Conservation (phyloP, 2,113 vertebrate genomes). For the Microtus ochrogaster region DNA sequence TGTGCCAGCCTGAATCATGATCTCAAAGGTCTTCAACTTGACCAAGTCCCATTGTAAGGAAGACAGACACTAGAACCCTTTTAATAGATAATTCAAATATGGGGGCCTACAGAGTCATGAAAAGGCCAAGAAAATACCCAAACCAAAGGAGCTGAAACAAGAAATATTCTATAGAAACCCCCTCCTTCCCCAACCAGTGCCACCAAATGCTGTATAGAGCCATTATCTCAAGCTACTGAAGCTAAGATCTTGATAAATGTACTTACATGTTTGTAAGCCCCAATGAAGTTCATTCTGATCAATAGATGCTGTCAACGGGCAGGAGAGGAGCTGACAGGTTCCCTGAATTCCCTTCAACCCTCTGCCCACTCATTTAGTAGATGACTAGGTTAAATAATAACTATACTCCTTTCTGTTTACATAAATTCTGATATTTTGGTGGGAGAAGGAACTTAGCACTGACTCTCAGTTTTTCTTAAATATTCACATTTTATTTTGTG, state of each 20-base stretch:
- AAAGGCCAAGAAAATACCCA: slow-evolving; percentile 54
- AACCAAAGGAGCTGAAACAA: slow-evolving; percentile 12
- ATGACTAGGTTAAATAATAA: neutral
- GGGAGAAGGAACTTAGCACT: slow-evolving; percentile 26
- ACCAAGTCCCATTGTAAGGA: slow-evolving; percentile 8
- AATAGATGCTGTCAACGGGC: neutral
- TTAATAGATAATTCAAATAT: slow-evolving; percentile 14
- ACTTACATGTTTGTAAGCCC: slow-evolving; percentile 5
- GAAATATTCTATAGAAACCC: too few species aligned
- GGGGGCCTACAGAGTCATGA: neutral
- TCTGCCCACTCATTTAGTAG: neutral
- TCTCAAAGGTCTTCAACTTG: slow-evolving; percentile 18
- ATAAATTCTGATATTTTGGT: slow-evolving; percentile 16
- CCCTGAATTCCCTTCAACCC: slow-evolving; percentile 14
- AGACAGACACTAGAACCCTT: slow-evolving; percentile 22
- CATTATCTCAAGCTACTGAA: too few species aligned
- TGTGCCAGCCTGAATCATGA: neutral
- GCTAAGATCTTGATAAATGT: slow-evolving; percentile 47
- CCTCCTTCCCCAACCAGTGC: too few species aligned
- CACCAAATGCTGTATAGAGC: too few species aligned
- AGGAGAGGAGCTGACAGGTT: neutral
- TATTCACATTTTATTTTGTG: slow-evolving; percentile 24
- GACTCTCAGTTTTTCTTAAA: slow-evolving; percentile 15
- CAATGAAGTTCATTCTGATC: slow-evolving; percentile 38
- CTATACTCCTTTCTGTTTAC: neutral